These are phyloP conservation scores for Lepidothrix coronata DNA, from an alignment of 2,113 vertebrate species.

Conservation along the genomic window DNA sequence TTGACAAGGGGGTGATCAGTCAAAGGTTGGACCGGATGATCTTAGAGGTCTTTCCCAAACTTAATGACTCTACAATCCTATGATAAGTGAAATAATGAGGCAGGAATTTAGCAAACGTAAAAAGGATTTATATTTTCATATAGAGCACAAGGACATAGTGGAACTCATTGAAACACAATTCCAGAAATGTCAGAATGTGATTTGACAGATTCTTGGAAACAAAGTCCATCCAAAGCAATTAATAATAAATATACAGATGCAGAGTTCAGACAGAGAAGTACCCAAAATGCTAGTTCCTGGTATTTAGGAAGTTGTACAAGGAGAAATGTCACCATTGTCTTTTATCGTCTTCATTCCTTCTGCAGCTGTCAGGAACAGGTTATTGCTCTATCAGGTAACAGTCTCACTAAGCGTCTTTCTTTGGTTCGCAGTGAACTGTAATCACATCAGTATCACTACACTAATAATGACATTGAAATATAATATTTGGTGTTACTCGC, in stretches of 20 bases:
- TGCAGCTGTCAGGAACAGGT: neutral
- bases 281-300: neutral
- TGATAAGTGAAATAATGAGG: neutral
- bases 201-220: neutral
- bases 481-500: neutral
- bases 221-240: neutral
- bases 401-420: neutral
- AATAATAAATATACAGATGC: neutral
- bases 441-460: neutral
- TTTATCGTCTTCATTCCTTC: neutral
- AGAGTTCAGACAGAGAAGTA: neutral
- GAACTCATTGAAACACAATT: neutral
- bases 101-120: neutral
- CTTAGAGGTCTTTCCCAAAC: neutral
- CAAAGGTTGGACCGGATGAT: neutral
- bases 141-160: neutral
- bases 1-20: neutral
- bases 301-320: neutral
- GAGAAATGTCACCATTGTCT: neutral
- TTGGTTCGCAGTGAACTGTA: neutral
- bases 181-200: neutral
- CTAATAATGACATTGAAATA: neutral
- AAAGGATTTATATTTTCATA: neutral
- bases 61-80: neutral
- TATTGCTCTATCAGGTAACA: neutral